Evolutionary conservation across 1,140 invertebrate genomes (phyloP).

Genomic region (Magallana angulata): DNA sequence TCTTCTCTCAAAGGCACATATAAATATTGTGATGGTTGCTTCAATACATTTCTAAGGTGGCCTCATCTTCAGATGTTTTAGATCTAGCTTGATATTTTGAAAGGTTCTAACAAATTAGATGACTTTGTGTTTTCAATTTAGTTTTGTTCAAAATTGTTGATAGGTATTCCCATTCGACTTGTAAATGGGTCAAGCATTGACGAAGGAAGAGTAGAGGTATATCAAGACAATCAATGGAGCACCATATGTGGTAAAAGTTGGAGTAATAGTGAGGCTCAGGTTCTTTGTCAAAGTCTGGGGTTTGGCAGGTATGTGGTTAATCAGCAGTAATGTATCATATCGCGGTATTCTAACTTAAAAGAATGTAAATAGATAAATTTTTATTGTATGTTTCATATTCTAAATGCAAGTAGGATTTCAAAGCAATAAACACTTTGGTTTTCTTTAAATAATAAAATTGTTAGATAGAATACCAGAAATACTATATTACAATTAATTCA

Average conservation of each 20-base stretch:
- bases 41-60: neutral
- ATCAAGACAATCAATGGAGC: neutral
- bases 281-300: slow-evolving; percentile 19
- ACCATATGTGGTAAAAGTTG: neutral
- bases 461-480: too few relatives aligned
- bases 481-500: too few relatives aligned
- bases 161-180: neutral
- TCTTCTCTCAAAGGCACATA: neutral
- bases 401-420: neutral
- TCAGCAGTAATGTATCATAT: neutral
- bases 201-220: slow-evolving; percentile 11
- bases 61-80: neutral
- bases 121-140: neutral
- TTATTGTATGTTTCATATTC: too few relatives aligned
- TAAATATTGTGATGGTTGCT: neutral
- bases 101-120: neutral
- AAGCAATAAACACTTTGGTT: neutral
- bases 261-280: neutral
- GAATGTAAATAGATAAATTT: too few relatives aligned
- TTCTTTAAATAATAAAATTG: neutral
- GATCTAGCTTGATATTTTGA: neutral
- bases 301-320: neutral
- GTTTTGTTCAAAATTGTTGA: neutral
- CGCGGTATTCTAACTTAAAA: too few relatives aligned
- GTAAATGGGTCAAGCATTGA: neutral